Conservation (phyloP, 2,113 vertebrate species). For the Trematomus loennbergii region DNA sequence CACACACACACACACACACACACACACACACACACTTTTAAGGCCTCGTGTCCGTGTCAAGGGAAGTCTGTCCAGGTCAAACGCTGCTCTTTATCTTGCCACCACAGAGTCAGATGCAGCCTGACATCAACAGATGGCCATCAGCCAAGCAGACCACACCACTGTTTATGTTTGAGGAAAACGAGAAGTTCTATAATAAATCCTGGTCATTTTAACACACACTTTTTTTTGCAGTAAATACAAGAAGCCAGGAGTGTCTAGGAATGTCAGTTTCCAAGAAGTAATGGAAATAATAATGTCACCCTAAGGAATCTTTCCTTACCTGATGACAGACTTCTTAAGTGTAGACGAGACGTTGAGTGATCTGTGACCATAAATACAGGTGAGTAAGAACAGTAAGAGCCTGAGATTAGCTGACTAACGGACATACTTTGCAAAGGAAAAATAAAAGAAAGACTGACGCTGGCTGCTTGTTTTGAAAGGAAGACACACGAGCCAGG, state of each 20-base stretch:
- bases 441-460: too few relatives aligned
- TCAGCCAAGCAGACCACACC: conserved; percentile 22
- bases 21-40: not conserved
- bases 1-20: conserved; percentile 24
- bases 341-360: conserved; percentile 7
- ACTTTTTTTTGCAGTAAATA: conserved; percentile 7
- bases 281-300: conserved; percentile 49
- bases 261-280: conserved; percentile 48
- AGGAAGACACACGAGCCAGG: too few relatives aligned
- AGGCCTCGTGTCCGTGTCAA: conserved; percentile 23
- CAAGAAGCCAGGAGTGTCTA: conserved; percentile 8
- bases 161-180: conserved; percentile 4
- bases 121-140: conserved; percentile 39
- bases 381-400: too few relatives aligned
- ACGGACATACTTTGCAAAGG: too few relatives aligned
- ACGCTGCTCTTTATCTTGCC: conserved; percentile 34
- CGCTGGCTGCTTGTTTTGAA: too few relatives aligned
- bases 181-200: conserved; percentile 4
- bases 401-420: too few relatives aligned
- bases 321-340: conserved; percentile 55
- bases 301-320: conserved; percentile 56
- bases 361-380: conserved; percentile 17
- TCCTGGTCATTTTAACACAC: not conserved
- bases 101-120: conserved; percentile 27
- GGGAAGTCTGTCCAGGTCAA: conserved; percentile 39